phyloP scores from a whole-genome alignment of 2,113 vertebrate species.

The Emydocephalus ijimae region DNA sequence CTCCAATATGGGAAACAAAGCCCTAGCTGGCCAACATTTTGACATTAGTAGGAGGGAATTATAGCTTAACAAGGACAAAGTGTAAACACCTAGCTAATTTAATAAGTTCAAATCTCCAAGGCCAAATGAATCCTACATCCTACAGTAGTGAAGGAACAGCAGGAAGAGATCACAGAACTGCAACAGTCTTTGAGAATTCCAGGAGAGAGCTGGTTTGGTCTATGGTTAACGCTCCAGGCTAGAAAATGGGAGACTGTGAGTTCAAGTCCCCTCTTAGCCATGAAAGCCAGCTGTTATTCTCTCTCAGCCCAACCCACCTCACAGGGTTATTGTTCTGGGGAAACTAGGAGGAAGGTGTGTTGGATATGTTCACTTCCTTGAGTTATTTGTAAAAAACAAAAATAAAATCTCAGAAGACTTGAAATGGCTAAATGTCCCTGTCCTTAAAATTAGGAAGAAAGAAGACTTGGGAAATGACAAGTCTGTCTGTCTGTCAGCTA shows the following conservation, averaged over 20 bases:
- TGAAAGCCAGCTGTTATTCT: no score
- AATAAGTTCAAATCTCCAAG: neutral
- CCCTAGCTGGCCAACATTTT: neutral
- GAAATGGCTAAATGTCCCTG: neutral
- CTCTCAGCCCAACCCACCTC: no score
- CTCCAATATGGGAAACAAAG: neutral
- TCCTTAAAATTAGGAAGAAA: neutral
- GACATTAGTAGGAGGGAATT: neutral
- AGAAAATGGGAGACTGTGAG: no score
- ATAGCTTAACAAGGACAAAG: neutral
- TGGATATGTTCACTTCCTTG: no score
- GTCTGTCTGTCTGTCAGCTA: neutral
- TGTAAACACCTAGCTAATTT: neutral
- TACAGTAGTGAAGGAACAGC: neutral
- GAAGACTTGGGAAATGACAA: neutral
- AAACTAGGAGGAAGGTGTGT: no score
- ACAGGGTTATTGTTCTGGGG: no score
- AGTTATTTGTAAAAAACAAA: no score
- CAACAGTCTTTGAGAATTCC: neutral
- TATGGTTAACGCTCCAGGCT: no score
- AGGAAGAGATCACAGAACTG: neutral
- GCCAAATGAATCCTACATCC: neutral
- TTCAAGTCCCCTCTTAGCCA: no score
- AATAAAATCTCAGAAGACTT: neutral
- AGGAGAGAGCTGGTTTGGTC: neutral